phyloP scores from a whole-genome alignment of 2,113 vertebrate genomes.

The Excalfactoria chinensis region DNA sequence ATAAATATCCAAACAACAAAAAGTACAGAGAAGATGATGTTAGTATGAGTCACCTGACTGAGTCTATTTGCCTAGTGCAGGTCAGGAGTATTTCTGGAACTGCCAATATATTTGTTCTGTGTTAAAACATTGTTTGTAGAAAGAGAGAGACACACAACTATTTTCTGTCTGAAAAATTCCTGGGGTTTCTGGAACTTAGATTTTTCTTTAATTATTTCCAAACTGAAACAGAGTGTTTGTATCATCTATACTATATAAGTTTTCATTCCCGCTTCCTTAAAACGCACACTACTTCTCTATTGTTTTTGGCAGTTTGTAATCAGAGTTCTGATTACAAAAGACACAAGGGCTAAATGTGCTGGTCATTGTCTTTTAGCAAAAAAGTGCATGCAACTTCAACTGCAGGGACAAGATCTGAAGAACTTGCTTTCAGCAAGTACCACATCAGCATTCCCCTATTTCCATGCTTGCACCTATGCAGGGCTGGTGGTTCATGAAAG shows the following conservation, averaged over 20 bases:
- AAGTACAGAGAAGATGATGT: not conserved
- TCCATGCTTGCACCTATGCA: too few relatives aligned
- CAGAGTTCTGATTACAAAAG: not conserved
- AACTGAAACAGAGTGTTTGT: not conserved
- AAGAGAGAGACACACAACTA: not conserved
- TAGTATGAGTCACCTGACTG: not conserved
- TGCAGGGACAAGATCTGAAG: not conserved
- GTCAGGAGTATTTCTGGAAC: not conserved
- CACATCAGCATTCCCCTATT: too few relatives aligned
- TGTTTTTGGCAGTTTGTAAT: not conserved
- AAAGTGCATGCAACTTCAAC: not conserved
- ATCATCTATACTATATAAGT: not conserved
- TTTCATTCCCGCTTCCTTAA: not conserved
- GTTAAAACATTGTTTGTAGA: not conserved
- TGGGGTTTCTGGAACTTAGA: not conserved
- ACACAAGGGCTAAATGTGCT: not conserved
- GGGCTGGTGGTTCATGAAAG: too few relatives aligned
- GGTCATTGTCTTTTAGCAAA: not conserved
- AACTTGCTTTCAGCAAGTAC: too few relatives aligned
- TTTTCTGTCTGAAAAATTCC: not conserved
- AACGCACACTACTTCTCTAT: not conserved
- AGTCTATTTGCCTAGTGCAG: accelerated
- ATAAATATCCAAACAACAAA: not conserved
- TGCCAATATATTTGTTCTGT: not conserved
- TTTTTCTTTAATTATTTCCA: not conserved